Base-by-base conservation (phyloP, 2,113 vertebrate species). In the Microtus montanus region DNA sequence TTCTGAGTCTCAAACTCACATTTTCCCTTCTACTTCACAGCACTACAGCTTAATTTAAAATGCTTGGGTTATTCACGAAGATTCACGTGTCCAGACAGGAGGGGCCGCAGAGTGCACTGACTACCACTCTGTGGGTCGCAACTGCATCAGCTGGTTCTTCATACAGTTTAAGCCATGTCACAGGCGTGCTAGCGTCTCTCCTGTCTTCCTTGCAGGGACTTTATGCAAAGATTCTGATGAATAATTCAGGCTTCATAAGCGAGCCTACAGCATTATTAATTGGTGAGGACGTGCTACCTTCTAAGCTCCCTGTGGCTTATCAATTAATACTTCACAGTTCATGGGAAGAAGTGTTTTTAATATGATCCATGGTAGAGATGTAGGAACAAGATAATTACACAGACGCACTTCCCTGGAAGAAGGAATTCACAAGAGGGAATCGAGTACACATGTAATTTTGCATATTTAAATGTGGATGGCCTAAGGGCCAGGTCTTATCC, bases 231-330 rank as follows among this genome's bases (percentile, higher is more conserved):
- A 87, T 95, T 89, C 89, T 70, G 28, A 96, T 96, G 84, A 96
- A 86, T 92, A 96, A 95, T 96, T 94, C 92, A 96, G 1, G 47
- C 85, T 52, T 96, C 82, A 77, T 92, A 92, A 96, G 93, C 26
- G 87, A 92, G 61, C 86, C 90, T 84, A 49, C 35, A 86, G 61
- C 90, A 88, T 90, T 93, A 93, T 88, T 94, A 94, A 94, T 94
- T 92, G 92, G 63, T 70, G 90, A 90, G 92, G 24, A 66, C 28
- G 85, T 86, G n/a, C 79, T 96, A 54, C 14, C 79, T 33, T 79
- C 35, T 79, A 87, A 75, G n/a, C 74, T 94, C 75, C 94, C 77
- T 91, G 80, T 95, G 91, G 68, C 86, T 89, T 95, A 87, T 92
- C 92, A 79, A 22, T 93, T 87, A 88, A 86, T 86, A 82, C 77